phyloP scores from a whole-genome alignment of 2,888 invertebrate genomes.

The Drosophila birchii region DNA sequence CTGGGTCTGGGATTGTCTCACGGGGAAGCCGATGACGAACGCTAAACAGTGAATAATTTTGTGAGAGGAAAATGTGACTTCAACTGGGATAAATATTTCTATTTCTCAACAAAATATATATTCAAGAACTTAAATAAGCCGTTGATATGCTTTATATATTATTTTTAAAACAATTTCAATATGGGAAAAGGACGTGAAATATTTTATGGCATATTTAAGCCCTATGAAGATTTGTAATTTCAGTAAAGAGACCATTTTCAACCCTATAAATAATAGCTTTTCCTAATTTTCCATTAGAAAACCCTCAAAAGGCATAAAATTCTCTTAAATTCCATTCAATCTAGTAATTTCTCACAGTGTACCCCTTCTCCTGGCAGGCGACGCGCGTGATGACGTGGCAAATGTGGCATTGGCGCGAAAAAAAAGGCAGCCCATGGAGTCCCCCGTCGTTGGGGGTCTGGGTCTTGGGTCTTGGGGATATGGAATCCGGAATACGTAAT shows the following conservation, averaged over 20 bases:
- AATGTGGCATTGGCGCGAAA: slow-evolving; percentile 54
- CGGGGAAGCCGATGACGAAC: slow-evolving; percentile 35
- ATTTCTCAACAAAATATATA: not conserved
- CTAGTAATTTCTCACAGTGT: not conserved
- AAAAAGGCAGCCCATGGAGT: slow-evolving; percentile 26
- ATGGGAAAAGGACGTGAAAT: not conserved
- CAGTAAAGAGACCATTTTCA: not conserved
- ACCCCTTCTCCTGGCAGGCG: slow-evolving; percentile 51
- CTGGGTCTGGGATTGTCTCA: slow-evolving; percentile 29
- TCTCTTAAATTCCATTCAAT: not conserved
- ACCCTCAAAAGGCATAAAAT: not conserved
- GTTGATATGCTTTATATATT: not conserved
- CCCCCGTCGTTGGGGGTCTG: slow-evolving; percentile 3
- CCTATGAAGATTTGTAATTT: not conserved
- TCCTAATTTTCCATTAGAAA: not conserved
- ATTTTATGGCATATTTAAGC: not conserved
- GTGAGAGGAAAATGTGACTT: not conserved
- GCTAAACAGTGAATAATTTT: slow-evolving; percentile 5
- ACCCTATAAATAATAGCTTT: not conserved
- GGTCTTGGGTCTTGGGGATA: slow-evolving; percentile 9
- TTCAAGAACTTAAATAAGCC: not conserved
- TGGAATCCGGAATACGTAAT: slow-evolving; percentile 15
- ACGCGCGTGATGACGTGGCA: slow-evolving; percentile 73
- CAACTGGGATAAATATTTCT: not conserved
- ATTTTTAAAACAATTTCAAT: not conserved